Base-by-base conservation (phyloP, 1,140 invertebrate genomes). In the Hyphantria cunea region DNA sequence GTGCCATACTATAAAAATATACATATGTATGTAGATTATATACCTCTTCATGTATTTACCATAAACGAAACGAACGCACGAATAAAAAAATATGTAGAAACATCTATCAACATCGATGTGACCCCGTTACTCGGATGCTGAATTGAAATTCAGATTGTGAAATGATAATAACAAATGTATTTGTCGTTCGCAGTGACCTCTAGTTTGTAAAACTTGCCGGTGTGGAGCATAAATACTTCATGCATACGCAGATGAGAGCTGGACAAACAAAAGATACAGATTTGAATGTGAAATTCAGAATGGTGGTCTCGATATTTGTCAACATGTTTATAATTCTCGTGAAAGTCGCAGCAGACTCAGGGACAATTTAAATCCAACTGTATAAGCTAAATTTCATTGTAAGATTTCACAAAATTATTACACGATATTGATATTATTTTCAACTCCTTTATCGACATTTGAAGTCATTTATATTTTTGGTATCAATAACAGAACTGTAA, bases 121-220 rank as follows among this genome's bases (percentile, higher is more conserved):
- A 90, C 87, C 85, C 87, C 87, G 87, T 90, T 90, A 88, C 76
- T 86, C 72, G 74, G 74, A 69, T 68, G 66, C 65, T 73, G 65
- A 70, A 86, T 90, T 88, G 85, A 90, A 88, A 82, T 90, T 88
- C 78, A 88, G 75, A 90, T 88, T 69, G 62, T 63, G 71, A 74
- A 86, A 88, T 90, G 75, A 83, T 82, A 90, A 86, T 86, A 88
- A 80, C 81, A 88, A 86, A 88, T 86, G 74, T 83, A 77, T 80
- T 79, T 80, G 75, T 82, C 82, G 82, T 86, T 74, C 79, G 76
- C 75, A 54, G 66, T 78, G 85, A 88, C 87, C 85, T 87, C 84
- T 73, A 78, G 72, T 69, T 80, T 86, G 74, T 76, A 84, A 66
- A 66, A 65, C 60, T 59, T 51, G 50, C 61, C 70, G 70, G 70